Evolutionary conservation across 1,140 invertebrate species (phyloP).

Genomic region (Magallana gigas): DNA sequence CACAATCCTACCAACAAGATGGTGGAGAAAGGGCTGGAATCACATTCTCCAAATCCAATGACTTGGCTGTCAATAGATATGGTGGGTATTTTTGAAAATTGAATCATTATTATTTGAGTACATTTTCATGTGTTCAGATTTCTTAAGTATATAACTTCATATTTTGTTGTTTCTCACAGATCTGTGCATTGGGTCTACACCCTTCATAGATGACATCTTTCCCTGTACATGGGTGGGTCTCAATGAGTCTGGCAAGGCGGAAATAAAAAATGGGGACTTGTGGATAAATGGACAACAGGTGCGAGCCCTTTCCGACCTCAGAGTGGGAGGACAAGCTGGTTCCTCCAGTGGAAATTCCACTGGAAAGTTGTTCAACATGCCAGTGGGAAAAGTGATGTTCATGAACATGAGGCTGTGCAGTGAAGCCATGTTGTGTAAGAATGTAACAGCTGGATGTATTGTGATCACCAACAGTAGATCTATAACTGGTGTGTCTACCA

Average conservation of each 20-base stretch:
- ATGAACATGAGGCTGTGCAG: conserved; percentile 56
- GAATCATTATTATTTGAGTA: no score
- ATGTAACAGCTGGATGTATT: conserved; percentile 34
- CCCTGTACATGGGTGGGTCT: conserved; percentile 54
- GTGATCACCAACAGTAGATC: conserved; percentile 36
- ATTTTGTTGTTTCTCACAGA: conserved; percentile 58
- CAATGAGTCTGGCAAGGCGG: conserved; percentile 45
- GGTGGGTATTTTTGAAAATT: conserved; percentile 44
- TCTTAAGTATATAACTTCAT: background rate
- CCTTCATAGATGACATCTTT: conserved; percentile 58
- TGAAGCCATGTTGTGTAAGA: conserved; percentile 52
- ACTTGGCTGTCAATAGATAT: conserved; percentile 53
- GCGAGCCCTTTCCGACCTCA: conserved; percentile 21
- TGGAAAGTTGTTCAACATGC: conserved; percentile 45
- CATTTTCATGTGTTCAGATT: background rate
- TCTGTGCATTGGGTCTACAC: conserved; percentile 54
- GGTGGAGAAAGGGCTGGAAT: conserved; percentile 43
- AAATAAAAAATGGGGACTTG: conserved; percentile 54
- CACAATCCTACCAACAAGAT: conserved; percentile 27
- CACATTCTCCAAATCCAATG: conserved; percentile 47
- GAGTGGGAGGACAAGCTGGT: conserved; percentile 2
- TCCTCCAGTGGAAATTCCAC: conserved; percentile 3
- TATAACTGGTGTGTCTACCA: background rate
- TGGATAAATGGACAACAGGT: conserved; percentile 50
- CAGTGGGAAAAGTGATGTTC: conserved; percentile 55